phyloP scores from a whole-genome alignment of 2,797 vertebrate genomes.

The Gambelia wislizenii region DNA sequence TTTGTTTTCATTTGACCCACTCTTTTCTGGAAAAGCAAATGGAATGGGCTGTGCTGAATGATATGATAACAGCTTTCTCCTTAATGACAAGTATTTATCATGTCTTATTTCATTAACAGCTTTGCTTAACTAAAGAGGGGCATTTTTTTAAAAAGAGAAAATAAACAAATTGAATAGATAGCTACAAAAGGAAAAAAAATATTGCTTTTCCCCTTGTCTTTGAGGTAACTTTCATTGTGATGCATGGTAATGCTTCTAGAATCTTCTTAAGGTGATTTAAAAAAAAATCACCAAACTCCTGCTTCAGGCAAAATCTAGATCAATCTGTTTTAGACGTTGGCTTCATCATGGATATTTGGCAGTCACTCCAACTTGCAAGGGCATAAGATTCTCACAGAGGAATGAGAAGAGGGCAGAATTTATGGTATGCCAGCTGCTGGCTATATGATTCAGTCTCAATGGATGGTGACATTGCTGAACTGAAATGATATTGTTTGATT shows the following conservation, averaged over 20 bases:
- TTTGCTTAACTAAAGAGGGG: slow-evolving; percentile 14
- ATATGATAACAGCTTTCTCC: background rate
- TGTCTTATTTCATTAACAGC: slow-evolving; percentile 25
- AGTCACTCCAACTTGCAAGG: slow-evolving; percentile 27
- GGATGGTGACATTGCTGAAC: slow-evolving; percentile 38
- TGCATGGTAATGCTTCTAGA: slow-evolving; percentile 38
- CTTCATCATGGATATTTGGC: slow-evolving; percentile 39
- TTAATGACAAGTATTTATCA: background rate
- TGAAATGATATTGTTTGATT: slow-evolving; percentile 46
- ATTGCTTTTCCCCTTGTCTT: rapidly evolving
- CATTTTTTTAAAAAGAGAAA: background rate
- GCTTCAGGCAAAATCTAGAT: slow-evolving; percentile 65
- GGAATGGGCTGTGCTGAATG: background rate
- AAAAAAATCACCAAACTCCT: slow-evolving; percentile 25
- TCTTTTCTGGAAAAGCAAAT: slow-evolving; percentile 6
- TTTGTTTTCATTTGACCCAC: slow-evolving; percentile 23
- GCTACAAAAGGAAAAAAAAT: slow-evolving; percentile 18
- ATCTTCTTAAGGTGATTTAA: background rate
- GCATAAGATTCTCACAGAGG: slow-evolving; percentile 29
- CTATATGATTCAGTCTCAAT: slow-evolving; percentile 27
- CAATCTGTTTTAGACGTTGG: slow-evolving; percentile 58
- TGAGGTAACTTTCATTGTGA: slow-evolving; percentile 42
- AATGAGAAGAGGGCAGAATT: slow-evolving; percentile 54
- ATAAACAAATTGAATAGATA: slow-evolving; percentile 30
- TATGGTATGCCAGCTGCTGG: slow-evolving; percentile 50